Evolutionary conservation across 1,140 invertebrate genomes (phyloP), one percentile per base, ranked within the genome.

Genomic region (Trichonephila inaurata): DNA sequence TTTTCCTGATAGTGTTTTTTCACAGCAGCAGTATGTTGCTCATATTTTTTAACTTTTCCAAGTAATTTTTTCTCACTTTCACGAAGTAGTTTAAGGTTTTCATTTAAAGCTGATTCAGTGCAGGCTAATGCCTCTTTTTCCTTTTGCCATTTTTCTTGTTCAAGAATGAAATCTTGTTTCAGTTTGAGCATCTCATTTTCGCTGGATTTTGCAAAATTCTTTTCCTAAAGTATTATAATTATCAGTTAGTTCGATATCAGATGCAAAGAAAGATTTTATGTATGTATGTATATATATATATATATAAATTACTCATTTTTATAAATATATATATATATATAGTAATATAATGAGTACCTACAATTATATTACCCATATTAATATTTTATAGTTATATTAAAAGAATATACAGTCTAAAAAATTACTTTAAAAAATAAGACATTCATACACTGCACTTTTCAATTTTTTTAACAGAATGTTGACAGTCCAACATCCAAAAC

Each of bases 21-120:
- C 44, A 83, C 82, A n/a, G 44, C 40, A 24, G 51, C 51, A 60
- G 58, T n/a, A 24, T 83, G 51, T n/a, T 21, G 44, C 58, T 83
- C 40, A 60, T 83, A 83, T 16, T 21, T 83, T 83, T 83, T 51
- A n/a, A 83, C 5, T 83, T 83, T 83, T 18, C 51, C 82, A 60
- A 10, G 82, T 14, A 83, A 24, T 60, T 83, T 83, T 10, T 83
- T 51, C 18, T 83, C 82, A 58, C 19, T 58, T 51, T 58, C 82
- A 33, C 10, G 58, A 10, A 60, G 21, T 60, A 8, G 10, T 58
- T 83, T 83, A n/a, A 83, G 10, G n/a, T 60, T 83, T 83, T 77
- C 72, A 40, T 77, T 77, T 33, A 77, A 33, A 40, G 33, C 14
- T 33, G 5, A 4, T 18, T 77, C 72, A 33, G 33, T 28, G 0